Evolutionary conservation across 2,888 invertebrate genomes (phyloP), one percentile per base, ranked within the genome.

Genomic region (Leptinotarsa rubiginosa): DNA sequence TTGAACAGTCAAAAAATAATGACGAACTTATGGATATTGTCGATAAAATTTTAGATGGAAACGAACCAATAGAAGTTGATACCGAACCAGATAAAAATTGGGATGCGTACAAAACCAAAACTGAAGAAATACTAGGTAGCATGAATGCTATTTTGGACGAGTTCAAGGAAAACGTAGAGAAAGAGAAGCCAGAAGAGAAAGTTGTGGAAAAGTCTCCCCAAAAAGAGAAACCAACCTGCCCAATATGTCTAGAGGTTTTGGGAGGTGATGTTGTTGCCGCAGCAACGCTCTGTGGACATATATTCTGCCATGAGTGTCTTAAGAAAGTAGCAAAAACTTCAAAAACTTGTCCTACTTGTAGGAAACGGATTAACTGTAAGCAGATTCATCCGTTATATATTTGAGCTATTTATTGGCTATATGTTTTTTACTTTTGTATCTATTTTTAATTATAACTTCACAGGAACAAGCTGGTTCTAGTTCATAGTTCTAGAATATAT

Each of bases 321-420:
- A 65, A 62, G 15, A 22, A 72, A 49, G 72, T 67, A 16, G 70
- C 59, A 47, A 72, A 67, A 64, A 62, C 47, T 54, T 64, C 54
- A 16, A 75, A 70, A 52, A 56, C 47, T 47, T 75, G 75, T 49
- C 75, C 75, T 15, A 75, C 72, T 18, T 75, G 75, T 52, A 75
- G 75, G 16, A 75, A 75, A 49, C 52, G 56, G 20, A 54, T 75
- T 12, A 75, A 69, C 22, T 15, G 67, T 4, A 75, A 73, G 25
- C 71, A 75, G 67, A 67, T 72, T 49, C 75, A 75, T 70, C 75
- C 67, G 10, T 47, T 75, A 20, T 75, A 72, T 65, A n/a, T 75
- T n/a, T 74, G 64, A 65, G 50, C 15, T 18, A 68, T 54, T 47
- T 15, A 41, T 68, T n/a, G 22, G 41, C 16, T n/a, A 3, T 25